phyloP scores from a whole-genome alignment of 2,113 vertebrate species.

The Blennius ocellaris region DNA sequence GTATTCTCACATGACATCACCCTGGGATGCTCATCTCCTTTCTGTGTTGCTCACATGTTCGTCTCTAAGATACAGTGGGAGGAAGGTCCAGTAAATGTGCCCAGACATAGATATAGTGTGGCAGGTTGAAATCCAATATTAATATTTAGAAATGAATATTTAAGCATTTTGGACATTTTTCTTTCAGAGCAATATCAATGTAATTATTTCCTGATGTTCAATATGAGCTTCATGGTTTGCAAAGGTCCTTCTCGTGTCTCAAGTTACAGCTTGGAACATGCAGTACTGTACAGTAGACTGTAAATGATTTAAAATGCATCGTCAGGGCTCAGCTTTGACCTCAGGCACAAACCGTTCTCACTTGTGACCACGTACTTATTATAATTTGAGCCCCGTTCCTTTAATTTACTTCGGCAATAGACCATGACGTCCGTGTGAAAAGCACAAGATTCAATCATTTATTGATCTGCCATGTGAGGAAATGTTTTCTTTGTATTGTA shows the following conservation, averaged over 20 bases:
- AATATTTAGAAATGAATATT: conserved; percentile 8
- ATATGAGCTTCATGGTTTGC: conserved; percentile 15
- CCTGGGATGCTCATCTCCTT: neutral
- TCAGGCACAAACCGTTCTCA: conserved; percentile 1
- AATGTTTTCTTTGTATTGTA: too few relatives aligned
- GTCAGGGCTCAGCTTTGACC: neutral
- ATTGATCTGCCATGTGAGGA: too few relatives aligned
- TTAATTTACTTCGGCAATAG: neutral
- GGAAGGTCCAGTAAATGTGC: conserved; percentile 21
- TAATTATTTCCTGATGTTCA: conserved; percentile 54
- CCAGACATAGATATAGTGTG: conserved; percentile 7
- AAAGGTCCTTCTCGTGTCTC: conserved; percentile 41
- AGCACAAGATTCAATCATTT: too few relatives aligned
- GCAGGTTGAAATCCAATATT: conserved; percentile 11
- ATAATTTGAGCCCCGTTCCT: neutral
- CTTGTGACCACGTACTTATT: neutral
- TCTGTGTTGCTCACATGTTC: conserved; percentile 1
- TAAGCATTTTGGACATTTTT: conserved; percentile 30
- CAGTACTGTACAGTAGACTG: conserved; percentile 34
- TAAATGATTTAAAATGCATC: conserved; percentile 33
- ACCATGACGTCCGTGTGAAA: neutral
- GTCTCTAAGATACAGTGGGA: conserved; percentile 4
- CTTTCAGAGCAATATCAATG: conserved; percentile 29
- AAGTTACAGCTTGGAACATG: conserved; percentile 48
- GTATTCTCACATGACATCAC: conserved; percentile 22